A percentile compares a stretch with the other conserved stretches of the same genome.
phyloP scores from a whole-genome alignment of 2,888 invertebrate species.

The Dicycla oo region DNA sequence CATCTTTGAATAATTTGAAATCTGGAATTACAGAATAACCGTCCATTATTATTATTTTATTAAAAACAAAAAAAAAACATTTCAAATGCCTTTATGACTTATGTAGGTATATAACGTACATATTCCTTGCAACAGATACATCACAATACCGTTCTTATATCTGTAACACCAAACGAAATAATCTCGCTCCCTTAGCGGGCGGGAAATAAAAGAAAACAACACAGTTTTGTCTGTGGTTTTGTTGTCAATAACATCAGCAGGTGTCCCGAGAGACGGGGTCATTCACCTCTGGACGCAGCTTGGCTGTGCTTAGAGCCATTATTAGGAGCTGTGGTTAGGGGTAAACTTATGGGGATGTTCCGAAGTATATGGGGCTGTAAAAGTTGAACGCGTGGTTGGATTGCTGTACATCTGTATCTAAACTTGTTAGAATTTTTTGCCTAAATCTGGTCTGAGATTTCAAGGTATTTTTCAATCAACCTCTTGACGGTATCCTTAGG shows the following conservation, averaged over 20 bases:
- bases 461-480: not conserved
- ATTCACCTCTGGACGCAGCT: constrained; percentile 77
- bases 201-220: constrained; percentile 85
- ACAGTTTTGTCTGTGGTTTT: constrained; percentile 68
- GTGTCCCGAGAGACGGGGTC: constrained; percentile 85
- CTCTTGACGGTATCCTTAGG: no score
- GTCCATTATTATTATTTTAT: not conserved
- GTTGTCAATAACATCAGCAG: constrained; percentile 89
- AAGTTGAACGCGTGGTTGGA: constrained; percentile 50
- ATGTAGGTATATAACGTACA: not conserved
- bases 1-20: not conserved
- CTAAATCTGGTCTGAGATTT: not conserved
- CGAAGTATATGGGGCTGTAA: constrained; percentile 60
- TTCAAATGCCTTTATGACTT: not conserved
- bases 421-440: not conserved
- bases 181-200: constrained; percentile 69
- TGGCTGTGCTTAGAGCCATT: constrained; percentile 72
- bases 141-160: constrained; percentile 30
- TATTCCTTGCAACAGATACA: constrained; percentile 17
- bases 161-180: constrained; percentile 55
- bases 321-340: constrained; percentile 70
- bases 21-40: not conserved
- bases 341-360: constrained; percentile 69
- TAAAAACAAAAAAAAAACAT: not conserved
- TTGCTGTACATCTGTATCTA: constrained; percentile 31